These are phyloP conservation scores for Eublepharis macularius DNA, from an alignment of 2,113 vertebrate species.

Conservation along the genomic window DNA sequence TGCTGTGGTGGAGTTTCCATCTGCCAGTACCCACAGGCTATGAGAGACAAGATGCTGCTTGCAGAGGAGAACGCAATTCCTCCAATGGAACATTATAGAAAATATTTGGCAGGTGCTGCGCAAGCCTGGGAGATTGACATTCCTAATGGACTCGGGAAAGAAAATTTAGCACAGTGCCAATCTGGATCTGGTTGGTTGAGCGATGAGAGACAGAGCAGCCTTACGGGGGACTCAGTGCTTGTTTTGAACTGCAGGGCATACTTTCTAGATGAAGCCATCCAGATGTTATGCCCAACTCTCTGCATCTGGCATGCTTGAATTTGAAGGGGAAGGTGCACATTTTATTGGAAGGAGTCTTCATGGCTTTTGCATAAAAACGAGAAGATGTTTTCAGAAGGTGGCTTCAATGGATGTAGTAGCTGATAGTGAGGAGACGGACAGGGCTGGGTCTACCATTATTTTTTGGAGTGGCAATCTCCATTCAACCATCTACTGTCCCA, in stretches of 20 bases:
- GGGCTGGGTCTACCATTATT: too few species aligned
- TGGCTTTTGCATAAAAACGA: background rate
- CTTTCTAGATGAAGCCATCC: slow-evolving; percentile 6
- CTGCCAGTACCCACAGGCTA: slow-evolving; percentile 35
- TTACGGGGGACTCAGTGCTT: background rate
- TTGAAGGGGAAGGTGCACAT: background rate
- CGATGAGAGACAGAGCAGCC: background rate
- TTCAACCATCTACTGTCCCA: too few species aligned
- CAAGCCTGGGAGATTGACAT: slow-evolving; percentile 5
- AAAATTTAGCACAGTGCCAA: background rate
- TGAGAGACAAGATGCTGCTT: background rate
- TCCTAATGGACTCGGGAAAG: background rate
- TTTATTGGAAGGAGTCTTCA: background rate
- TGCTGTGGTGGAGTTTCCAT: slow-evolving; percentile 5
- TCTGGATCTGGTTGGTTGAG: background rate
- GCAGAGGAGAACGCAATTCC: background rate
- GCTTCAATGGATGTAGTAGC: too few species aligned
- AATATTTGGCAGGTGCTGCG: slow-evolving; percentile 33
- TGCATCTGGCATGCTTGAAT: background rate
- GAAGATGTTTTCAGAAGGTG: background rate
- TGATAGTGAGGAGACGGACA: too few species aligned
- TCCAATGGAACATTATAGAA: background rate
- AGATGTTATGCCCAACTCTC: background rate
- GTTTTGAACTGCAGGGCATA: slow-evolving; percentile 18
- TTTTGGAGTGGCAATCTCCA: too few species aligned